Conservation (phyloP, 2,888 invertebrate genomes). For the Phyto melanocephala region DNA sequence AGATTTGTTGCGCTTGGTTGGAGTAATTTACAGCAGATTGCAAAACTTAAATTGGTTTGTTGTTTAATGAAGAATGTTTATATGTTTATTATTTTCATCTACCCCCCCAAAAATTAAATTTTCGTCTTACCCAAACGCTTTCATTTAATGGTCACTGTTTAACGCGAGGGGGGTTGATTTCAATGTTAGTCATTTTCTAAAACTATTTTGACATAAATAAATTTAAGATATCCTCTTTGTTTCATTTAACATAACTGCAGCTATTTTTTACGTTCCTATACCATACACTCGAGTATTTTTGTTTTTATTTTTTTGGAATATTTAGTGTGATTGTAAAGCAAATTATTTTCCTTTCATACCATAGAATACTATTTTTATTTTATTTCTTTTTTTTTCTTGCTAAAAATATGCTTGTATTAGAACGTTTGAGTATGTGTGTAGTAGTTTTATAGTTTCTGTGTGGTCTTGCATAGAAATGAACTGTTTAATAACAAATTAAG, state of each 20-base stretch:
- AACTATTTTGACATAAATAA: conserved; percentile 17
- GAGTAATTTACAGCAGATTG: conserved; percentile 74
- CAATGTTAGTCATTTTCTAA: not conserved
- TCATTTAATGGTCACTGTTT: not conserved
- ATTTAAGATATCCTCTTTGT: not conserved
- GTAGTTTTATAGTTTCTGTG: conserved; percentile 54
- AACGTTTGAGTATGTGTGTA: not conserved
- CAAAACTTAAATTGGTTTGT: conserved; percentile 75
- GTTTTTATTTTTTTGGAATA: conserved; percentile 1
- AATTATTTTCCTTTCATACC: not conserved
- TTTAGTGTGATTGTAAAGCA: not conserved
- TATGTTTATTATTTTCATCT: too few relatives aligned
- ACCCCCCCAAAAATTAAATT: not conserved
- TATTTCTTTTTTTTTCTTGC: not conserved
- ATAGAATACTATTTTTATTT: too few relatives aligned
- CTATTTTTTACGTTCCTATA: not conserved
- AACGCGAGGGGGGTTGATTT: not conserved
- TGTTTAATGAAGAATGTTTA: conserved; percentile 40
- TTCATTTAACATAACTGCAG: conserved; percentile 1
- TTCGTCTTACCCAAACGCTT: not conserved
- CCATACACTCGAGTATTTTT: not conserved
- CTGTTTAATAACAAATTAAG: conserved; percentile 69
- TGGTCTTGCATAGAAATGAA: conserved; percentile 73
- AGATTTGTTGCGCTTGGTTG: conserved; percentile 65
- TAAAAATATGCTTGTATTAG: not conserved